These are phyloP conservation scores for Atta colombica DNA, from an alignment of 1,140 invertebrate species.

Conservation along the genomic window DNA sequence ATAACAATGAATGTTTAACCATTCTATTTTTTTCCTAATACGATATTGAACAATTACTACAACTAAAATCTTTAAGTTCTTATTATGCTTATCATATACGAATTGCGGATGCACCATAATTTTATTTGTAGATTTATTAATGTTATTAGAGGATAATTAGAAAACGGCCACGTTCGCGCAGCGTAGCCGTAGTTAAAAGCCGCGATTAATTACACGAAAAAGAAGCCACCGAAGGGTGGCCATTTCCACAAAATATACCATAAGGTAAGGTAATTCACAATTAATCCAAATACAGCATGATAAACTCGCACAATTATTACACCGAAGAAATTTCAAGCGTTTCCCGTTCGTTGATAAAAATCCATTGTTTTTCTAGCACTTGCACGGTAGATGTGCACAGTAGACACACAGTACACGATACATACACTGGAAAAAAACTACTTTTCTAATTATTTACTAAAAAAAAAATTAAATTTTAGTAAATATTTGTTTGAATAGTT, in stretches of 20 bases:
- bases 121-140: constrained; percentile 35
- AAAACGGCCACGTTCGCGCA: not conserved
- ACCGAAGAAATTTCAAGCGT: not conserved
- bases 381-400: not conserved
- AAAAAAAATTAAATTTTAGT: too few species aligned
- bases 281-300: constrained; percentile 27
- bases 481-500: too few species aligned
- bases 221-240: not conserved
- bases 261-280: constrained; percentile 2
- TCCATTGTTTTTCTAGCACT: not conserved
- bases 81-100: not conserved
- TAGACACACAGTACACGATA: too few species aligned
- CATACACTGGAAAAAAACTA: too few species aligned
- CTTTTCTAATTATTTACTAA: too few species aligned
- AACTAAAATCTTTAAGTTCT: not conserved
- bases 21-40: not conserved
- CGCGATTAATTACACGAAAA: constrained; percentile 33
- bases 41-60: constrained; percentile 14
- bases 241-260: constrained; percentile 1
- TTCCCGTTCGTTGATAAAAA: not conserved
- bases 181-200: not conserved
- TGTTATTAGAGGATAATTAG: constrained; percentile 33
- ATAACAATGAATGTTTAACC: not conserved
- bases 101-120: constrained; percentile 23
- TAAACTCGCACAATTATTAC: constrained; percentile 4